phyloP scores from a whole-genome alignment of 2,797 vertebrate species.

The Gymnocypris eckloni region DNA sequence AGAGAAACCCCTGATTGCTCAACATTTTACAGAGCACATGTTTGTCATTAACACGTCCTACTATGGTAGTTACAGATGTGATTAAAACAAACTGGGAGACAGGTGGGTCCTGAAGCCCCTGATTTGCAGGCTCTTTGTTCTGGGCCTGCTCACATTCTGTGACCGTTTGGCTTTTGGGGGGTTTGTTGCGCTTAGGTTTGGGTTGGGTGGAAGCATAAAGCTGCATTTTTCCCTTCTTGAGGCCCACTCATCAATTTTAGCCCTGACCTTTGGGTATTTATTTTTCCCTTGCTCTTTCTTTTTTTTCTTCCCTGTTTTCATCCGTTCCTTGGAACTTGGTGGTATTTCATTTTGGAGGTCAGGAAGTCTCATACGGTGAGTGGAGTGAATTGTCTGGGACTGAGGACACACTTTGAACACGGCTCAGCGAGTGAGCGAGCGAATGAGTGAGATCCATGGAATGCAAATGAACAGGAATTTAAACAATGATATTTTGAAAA shows the following conservation, averaged over 20 bases:
- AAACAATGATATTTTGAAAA: constrained; percentile 36
- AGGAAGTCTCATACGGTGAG: constrained; percentile 53
- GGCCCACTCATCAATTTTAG: constrained; percentile 43
- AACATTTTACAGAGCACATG: constrained; percentile 60
- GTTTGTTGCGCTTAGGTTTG: constrained; percentile 28
- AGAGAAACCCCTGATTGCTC: constrained; percentile 53
- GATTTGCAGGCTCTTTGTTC: constrained; percentile 54
- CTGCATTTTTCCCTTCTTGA: constrained; percentile 37
- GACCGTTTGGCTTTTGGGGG: constrained; percentile 28
- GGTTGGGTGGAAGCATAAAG: constrained; percentile 24
- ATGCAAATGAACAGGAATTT: constrained; percentile 49
- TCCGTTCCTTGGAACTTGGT: constrained; percentile 13
- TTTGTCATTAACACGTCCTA: constrained; percentile 65
- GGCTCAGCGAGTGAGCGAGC: background rate
- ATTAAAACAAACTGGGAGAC: constrained; percentile 60
- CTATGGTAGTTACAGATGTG: constrained; percentile 60
- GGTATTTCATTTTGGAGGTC: constrained; percentile 51
- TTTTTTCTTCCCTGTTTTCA: constrained; percentile 24
- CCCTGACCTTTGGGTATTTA: constrained; percentile 59
- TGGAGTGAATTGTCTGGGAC: constrained; percentile 39
- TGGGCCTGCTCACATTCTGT: constrained; percentile 34
- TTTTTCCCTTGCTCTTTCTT: constrained; percentile 42
- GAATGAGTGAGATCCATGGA: constrained; percentile 50
- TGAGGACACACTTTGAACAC: constrained; percentile 12
- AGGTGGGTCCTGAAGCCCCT: constrained; percentile 58